A percentile compares a stretch with the other conserved stretches of the same genome.
Evolutionary conservation across 2,113 vertebrate species (phyloP).

Genomic region (Campylomormyrus numenius): DNA sequence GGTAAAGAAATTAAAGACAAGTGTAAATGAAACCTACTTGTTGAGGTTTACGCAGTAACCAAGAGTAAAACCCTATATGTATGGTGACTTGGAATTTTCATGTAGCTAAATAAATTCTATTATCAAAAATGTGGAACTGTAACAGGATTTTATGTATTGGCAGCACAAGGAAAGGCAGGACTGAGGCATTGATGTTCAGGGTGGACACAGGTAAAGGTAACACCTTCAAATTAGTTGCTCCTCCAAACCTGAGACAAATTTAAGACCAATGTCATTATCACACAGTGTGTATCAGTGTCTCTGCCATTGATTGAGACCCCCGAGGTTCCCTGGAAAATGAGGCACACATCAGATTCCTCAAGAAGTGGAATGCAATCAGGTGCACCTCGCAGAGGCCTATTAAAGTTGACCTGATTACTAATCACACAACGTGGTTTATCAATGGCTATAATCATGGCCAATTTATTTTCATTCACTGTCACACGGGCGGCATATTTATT

Average conservation of each 20-base stretch:
- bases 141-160: neutral
- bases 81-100: slow-evolving; percentile 29
- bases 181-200: neutral
- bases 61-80: neutral
- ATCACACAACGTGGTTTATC: neutral
- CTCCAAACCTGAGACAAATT: neutral
- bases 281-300: neutral
- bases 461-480: neutral
- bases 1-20: neutral
- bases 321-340: neutral
- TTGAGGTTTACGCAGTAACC: slow-evolving; percentile 28
- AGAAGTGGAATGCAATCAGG: slow-evolving; percentile 8
- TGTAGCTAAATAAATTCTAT: slow-evolving; percentile 21
- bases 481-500: neutral
- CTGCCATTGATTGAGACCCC: neutral
- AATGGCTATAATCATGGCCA: neutral
- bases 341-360: neutral
- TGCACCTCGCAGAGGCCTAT: neutral
- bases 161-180: neutral
- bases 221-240: neutral
- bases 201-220: neutral
- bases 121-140: neutral
- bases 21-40: neutral
- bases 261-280: neutral
- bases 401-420: neutral